Base-by-base conservation (phyloP, 2,113 vertebrate species). In the Malaclemys terrapin region DNA sequence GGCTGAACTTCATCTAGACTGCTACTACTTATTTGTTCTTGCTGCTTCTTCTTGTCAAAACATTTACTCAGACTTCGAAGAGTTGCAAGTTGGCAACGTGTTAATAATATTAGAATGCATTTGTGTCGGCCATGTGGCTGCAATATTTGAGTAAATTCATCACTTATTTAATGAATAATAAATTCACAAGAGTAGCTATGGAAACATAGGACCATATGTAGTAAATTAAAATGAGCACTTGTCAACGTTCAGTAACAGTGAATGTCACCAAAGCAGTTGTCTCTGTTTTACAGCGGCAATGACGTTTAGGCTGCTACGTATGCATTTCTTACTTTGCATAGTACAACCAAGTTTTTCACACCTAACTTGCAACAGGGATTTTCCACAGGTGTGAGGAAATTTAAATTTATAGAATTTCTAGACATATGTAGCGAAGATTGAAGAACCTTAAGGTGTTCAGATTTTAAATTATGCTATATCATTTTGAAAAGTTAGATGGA, bases 21-120 rank as follows among this genome's bases (percentile, higher is more conserved):
- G 90, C 98, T 98, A 98, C 97, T 98, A 98, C 98, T 98, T 98
- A 98, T 98, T 98, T 98, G 98, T 98, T 98, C 98, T 98, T 98
- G 95, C 98, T 98, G 98, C 98, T 97, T 98, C 97, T 95, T 97
- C 98, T 98, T 98, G 98, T 98, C 98, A 98, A 98, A 98, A 98
- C 98, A 98, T 98, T 98, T 98, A 98, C 97, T 98, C 96, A 98
- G 97, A 94, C 97, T 98, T 98, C 96, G 93, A 97, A 95, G 97
- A 98, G 97, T 95, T 98, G 98, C 98, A 98, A 98, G 97, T 98
- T 98, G 98, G 98, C 98, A 98, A 98, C 93, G 98, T 98, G 98
- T 96, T 98, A 98, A 98, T 98, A 98, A 98, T 98, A 98, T 97
- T 97, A 98, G 98, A 98, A 98, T 98, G 98, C 98, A 98, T 98